Base-by-base conservation (phyloP, 2,797 vertebrate species). In the Anomalospiza imberbis region DNA sequence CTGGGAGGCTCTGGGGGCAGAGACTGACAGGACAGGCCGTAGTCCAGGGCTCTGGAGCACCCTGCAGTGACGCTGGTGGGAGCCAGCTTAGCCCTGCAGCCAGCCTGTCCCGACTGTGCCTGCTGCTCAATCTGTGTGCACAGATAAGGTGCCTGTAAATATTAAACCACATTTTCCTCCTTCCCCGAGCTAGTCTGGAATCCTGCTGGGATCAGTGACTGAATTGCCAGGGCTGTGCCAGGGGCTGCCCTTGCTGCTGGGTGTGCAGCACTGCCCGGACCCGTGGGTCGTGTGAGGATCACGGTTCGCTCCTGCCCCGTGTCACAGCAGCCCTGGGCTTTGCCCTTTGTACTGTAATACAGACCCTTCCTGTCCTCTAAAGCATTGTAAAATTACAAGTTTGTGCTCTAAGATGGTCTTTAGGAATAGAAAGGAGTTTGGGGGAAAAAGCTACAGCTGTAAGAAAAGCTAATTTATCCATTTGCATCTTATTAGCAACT, bases 201-300 rank as follows among this genome's bases (percentile, higher is more conserved):
- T 50, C 2, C 24, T 44, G 22, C 17, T 42, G 6, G 17, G 54
- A 2, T 0, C 34, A 47, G 72, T 32, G 36, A 17, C 8, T 28
- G 47, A 10, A n/a, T 8, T 55, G 8, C 15, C 8, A 6, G 2
- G 13, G 31, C 44, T 8, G 8, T 36, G 31, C 55, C 25, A 12
- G 50, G 42, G 51, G 24, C 58, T 45, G 60, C 36, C 6, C 6
- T 21, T n/a, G 77, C 84, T 60, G 63, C 65, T 3, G 7, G 12
- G 26, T 1, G 12, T 3, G 29, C 3, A 16, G 81, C 44, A 1
- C 2, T 31, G 63, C 19, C 31, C 20, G 2, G 29, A 11, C 1
- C 2, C 0, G 1, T 3, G 21, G 29, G 4, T 7, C 42, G 9
- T 16, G 0, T 0, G 3, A 53, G 66, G 20, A 14, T 24, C 17